phyloP scores from a whole-genome alignment of 1,140 invertebrate genomes.

The Drosophila sucinea region DNA sequence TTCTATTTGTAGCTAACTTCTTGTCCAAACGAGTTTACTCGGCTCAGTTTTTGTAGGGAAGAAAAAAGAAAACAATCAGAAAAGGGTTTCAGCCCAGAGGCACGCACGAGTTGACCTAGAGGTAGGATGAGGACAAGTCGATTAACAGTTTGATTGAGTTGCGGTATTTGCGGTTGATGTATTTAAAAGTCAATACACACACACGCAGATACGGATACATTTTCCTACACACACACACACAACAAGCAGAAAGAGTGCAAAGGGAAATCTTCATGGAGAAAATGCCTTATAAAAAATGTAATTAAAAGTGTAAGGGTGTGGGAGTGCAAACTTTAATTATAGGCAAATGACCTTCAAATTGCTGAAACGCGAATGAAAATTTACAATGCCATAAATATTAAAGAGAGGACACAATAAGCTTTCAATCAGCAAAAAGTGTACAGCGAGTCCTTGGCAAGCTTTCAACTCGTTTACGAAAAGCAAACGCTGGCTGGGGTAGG shows the following conservation, averaged over 20 bases:
- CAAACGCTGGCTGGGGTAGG: background rate
- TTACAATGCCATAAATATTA: constrained; percentile 55
- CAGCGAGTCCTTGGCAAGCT: constrained; percentile 44
- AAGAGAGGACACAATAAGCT: constrained; percentile 56
- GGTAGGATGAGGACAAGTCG: constrained; percentile 28
- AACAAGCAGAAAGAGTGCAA: background rate
- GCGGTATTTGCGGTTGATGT: constrained; percentile 55
- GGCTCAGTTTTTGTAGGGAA: background rate
- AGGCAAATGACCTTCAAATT: constrained; percentile 37
- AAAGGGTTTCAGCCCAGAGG: constrained; percentile 26
- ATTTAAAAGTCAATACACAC: constrained; percentile 52
- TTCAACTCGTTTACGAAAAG: constrained; percentile 28
- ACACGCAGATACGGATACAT: constrained; percentile 4
- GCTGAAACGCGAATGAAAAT: constrained; percentile 19
- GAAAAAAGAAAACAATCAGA: constrained; percentile 38
- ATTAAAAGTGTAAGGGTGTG: background rate
- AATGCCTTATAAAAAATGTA: constrained; percentile 48
- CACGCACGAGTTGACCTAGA: constrained; percentile 20
- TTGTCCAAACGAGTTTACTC: background rate
- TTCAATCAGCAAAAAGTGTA: constrained; percentile 44
- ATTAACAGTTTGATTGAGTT: constrained; percentile 65
- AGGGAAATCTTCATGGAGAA: constrained; percentile 39
- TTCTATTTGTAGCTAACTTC: background rate
- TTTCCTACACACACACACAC: constrained; percentile 4
- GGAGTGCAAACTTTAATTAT: constrained; percentile 38